Evolutionary conservation across 2,888 invertebrate genomes (phyloP).

Genomic region (Hemithea aestivaria): DNA sequence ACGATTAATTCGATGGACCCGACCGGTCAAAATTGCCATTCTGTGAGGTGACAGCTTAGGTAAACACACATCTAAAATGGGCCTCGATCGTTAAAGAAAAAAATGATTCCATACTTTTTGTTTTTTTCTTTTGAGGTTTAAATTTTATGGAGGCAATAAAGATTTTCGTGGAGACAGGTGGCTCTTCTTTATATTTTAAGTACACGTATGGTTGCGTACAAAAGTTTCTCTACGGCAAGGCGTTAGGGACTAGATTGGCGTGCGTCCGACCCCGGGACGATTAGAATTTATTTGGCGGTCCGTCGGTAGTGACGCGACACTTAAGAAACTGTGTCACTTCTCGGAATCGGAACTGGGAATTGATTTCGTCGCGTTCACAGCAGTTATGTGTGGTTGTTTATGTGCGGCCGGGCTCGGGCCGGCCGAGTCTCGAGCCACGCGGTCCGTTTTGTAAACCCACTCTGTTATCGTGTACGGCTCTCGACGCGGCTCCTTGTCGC

Average conservation of each 20-base stretch:
- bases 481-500: constrained; percentile 62
- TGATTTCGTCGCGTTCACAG: constrained; percentile 74
- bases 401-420: constrained; percentile 40
- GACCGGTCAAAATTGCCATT: constrained; percentile 76
- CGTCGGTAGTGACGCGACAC: constrained; percentile 77
- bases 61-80: constrained; percentile 76
- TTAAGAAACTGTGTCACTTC: constrained; percentile 78
- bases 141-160: constrained; percentile 77
- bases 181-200: constrained; percentile 75
- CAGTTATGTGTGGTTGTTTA: constrained; percentile 73
- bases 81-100: constrained; percentile 64
- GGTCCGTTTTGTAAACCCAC: constrained; percentile 55
- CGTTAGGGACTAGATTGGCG: constrained; percentile 65
- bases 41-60: constrained; percentile 77
- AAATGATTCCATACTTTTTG: constrained; percentile 60
- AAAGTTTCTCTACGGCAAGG: constrained; percentile 53
- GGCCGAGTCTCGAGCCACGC: constrained; percentile 30
- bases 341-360: constrained; percentile 76
- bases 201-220: constrained; percentile 48
- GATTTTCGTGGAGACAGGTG: constrained; percentile 78
- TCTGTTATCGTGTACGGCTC: constrained; percentile 63
- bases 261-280: constrained; percentile 46
- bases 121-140: constrained; percentile 75
- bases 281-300: constrained; percentile 76
- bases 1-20: constrained; percentile 71